phyloP scores from a whole-genome alignment of 2,113 vertebrate species.

The Scopus umbretta region DNA sequence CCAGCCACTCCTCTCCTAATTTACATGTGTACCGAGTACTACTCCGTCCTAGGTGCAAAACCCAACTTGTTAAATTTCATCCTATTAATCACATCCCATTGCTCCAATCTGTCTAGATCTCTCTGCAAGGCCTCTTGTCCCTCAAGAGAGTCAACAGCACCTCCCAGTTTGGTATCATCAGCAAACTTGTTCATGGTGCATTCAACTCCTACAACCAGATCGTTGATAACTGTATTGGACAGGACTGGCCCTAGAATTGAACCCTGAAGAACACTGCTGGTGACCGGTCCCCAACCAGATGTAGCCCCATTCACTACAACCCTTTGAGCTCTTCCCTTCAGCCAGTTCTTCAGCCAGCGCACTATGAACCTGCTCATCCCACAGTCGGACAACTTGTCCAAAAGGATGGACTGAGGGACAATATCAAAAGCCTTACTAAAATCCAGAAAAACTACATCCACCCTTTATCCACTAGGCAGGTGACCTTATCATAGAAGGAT shows the following conservation, averaged over 20 bases:
- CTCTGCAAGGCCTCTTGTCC: neutral
- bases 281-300: neutral
- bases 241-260: too few species aligned
- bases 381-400: neutral
- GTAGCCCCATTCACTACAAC: neutral
- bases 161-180: neutral
- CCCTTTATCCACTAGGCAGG: too few species aligned
- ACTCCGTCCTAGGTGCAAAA: neutral
- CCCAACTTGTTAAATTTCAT: neutral
- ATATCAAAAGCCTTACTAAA: neutral
- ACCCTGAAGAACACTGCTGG: too few species aligned
- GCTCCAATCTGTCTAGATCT: neutral
- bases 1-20: neutral
- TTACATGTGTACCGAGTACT: neutral
- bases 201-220: neutral
- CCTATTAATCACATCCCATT: neutral
- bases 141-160: neutral
- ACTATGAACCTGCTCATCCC: neutral
- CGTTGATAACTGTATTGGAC: neutral
- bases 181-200: neutral
- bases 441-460: neutral
- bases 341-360: neutral
- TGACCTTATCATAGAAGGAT: too few species aligned
- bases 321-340: neutral
- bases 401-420: neutral